Percentiles rank a stretch among this genome's conserved stretches.
Evolutionary conservation across 64 coral and sea anemone species (phyloP).

Genomic region (Cladopsammia gracilis): DNA sequence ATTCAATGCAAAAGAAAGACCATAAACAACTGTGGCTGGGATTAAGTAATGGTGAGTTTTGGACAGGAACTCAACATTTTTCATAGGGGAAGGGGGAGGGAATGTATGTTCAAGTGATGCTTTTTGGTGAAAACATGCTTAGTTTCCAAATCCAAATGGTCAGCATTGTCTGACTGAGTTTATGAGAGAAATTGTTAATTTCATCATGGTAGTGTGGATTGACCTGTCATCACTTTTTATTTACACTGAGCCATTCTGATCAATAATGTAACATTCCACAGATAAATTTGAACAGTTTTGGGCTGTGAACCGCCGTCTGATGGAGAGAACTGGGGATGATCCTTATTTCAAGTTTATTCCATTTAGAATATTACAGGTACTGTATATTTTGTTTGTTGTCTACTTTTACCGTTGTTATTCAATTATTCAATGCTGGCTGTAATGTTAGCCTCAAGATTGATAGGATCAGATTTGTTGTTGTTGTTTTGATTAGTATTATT

Average conservation of each 20-base stretch:
- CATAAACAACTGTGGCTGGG: slow-evolving; percentile 99
- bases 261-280: slow-evolving; percentile 11
- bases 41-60: slow-evolving; percentile 89
- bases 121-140: no score
- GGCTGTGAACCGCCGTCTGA: slow-evolving; percentile 95
- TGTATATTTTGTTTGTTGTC: no score
- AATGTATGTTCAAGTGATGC: no score
- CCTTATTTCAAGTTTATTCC: slow-evolving; percentile 97
- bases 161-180: no score
- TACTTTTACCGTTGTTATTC: not conserved
- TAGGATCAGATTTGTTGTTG: not conserved
- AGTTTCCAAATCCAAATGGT: no score
- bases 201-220: no score
- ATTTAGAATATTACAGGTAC: slow-evolving; percentile 97
- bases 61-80: not conserved
- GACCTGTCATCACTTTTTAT: no score
- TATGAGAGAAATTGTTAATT: no score
- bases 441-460: no score
- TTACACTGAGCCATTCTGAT: no score
- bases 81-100: no score
- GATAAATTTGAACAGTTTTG: slow-evolving; percentile 99
- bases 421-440: no score
- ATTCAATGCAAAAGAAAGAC: slow-evolving; percentile 99
- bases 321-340: slow-evolving; percentile 93
- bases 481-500: not conserved